These are phyloP conservation scores for Etia nguti DNA, from an alignment of 2,113 vertebrate genomes.

Conservation along the genomic window DNA sequence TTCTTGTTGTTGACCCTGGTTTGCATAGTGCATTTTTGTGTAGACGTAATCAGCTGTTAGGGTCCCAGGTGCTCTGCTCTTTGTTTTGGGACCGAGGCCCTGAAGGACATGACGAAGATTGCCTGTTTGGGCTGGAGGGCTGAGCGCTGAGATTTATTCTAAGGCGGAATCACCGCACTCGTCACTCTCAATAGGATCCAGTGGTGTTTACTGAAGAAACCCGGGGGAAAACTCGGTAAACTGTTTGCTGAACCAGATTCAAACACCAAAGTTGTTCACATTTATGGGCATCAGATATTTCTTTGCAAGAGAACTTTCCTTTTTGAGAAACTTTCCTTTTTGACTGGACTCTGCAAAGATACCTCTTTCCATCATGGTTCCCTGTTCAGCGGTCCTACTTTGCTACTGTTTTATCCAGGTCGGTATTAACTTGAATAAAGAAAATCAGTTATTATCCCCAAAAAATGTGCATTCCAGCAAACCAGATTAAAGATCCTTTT, in stretches of 20 bases:
- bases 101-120: constrained; percentile 23
- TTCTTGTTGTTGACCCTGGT: constrained; percentile 6
- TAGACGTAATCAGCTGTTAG: constrained; percentile 19
- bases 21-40: neutral
- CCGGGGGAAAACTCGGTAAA: constrained; percentile 35
- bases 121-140: constrained; percentile 38
- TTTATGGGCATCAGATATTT: neutral
- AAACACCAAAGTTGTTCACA: neutral
- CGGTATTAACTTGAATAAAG: neutral
- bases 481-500: neutral
- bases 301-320: neutral
- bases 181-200: constrained; percentile 47
- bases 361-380: neutral
- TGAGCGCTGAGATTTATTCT: constrained; percentile 40
- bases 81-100: constrained; percentile 44
- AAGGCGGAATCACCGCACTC: constrained; percentile 32
- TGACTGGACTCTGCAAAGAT: neutral
- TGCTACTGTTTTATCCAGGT: neutral
- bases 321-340: neutral
- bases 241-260: constrained; percentile 39
- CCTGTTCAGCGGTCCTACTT: neutral
- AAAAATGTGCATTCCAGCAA: neutral
- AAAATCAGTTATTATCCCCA: neutral
- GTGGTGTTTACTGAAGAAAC: constrained; percentile 39
- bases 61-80: constrained; percentile 45